Conservation (phyloP, 2,888 invertebrate genomes). For the Glaucopsyche alexis region DNA sequence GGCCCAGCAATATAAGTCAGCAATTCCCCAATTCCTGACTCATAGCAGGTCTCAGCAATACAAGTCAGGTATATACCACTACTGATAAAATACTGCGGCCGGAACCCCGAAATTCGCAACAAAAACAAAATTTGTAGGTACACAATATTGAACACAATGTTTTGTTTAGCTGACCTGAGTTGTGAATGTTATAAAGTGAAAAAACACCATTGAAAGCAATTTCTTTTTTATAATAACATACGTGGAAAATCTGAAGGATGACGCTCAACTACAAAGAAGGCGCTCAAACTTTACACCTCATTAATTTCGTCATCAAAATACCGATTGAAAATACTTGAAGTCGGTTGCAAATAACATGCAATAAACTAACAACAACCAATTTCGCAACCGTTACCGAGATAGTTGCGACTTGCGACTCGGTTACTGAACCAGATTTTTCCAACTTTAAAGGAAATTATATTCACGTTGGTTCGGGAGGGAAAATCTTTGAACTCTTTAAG, state of each 20-base stretch:
- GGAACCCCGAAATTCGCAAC: no score
- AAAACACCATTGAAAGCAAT: not conserved
- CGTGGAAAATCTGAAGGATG: not conserved
- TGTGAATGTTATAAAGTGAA: no score
- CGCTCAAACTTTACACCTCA: not conserved
- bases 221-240: not conserved
- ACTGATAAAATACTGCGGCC: no score
- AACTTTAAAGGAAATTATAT: not conserved
- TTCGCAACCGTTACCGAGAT: not conserved
- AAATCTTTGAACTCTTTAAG: no score
- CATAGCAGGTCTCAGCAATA: not conserved
- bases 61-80: no score
- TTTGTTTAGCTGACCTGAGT: no score
- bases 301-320: not conserved
- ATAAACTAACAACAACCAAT: not conserved
- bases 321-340: not conserved
- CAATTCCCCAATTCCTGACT: not conserved
- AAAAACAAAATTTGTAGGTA: no score
- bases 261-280: not conserved
- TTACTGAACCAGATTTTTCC: not conserved
- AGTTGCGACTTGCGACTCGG: not conserved
- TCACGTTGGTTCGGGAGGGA: no score
- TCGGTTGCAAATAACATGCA: not conserved
- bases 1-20: not conserved
- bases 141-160: no score